A percentile compares a stretch with the other conserved stretches of the same genome.
These are phyloP conservation scores for Xanthia icteritia DNA, from an alignment of 2,888 invertebrate species.

Conservation along the genomic window DNA sequence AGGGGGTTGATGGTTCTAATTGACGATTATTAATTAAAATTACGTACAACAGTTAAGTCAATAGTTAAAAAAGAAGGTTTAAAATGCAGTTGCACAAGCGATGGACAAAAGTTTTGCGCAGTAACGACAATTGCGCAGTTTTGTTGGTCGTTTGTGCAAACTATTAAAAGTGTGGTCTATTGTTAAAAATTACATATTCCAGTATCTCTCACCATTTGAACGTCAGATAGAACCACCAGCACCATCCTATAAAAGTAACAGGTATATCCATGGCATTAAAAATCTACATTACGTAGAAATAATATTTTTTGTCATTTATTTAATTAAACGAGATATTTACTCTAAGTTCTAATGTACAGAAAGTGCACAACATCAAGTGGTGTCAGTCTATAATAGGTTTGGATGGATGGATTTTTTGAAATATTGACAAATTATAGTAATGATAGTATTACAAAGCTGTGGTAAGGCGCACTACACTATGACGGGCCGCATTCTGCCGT, in stretches of 20 bases:
- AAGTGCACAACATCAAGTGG: conserved; percentile 89
- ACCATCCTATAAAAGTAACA: conserved; percentile 58
- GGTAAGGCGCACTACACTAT: conserved; percentile 14
- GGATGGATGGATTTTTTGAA: conserved; percentile 86
- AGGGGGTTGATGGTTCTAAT: conserved; percentile 66
- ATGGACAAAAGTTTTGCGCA: background rate
- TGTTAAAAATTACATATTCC: conserved; percentile 29
- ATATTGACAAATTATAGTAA: conserved; percentile 71
- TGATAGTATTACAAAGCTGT: conserved; percentile 70
- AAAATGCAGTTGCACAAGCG: conserved; percentile 20
- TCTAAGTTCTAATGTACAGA: conserved; percentile 85
- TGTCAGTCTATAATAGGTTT: conserved; percentile 90
- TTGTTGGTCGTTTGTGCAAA: background rate
- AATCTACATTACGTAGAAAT: conserved; percentile 71
- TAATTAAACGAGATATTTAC: conserved; percentile 78
- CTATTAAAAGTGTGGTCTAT: conserved; percentile 29
- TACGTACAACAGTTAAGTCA: conserved; percentile 52
- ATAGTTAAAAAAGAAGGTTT: conserved; percentile 34
- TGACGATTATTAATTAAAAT: conserved; percentile 79
- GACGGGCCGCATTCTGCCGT: background rate
- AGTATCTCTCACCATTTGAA: conserved; percentile 31
- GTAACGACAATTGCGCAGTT: background rate
- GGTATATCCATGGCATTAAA: conserved; percentile 70
- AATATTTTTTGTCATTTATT: conserved; percentile 73
- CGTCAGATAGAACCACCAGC: conserved; percentile 54